A percentile compares a stretch with the other conserved stretches of the same genome.
Evolutionary conservation across 2,113 vertebrate genomes (phyloP).

Genomic region (Pseudorectes ferrugineus): DNA sequence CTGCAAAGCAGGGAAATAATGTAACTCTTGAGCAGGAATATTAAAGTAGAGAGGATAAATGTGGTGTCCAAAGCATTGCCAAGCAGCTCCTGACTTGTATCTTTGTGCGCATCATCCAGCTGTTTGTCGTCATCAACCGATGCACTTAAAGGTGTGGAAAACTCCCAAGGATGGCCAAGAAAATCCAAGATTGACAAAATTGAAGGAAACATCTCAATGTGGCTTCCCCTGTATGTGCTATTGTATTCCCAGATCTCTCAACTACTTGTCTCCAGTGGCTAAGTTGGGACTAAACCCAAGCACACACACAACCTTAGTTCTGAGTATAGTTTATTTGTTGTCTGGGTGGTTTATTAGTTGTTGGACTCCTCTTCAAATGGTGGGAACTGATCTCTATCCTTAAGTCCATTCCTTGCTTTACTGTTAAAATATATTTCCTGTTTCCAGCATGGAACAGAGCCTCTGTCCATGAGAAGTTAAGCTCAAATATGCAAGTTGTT

Average conservation of each 20-base stretch:
- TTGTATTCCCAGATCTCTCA: not conserved
- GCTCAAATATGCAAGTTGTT: not conserved
- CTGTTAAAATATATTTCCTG: not conserved
- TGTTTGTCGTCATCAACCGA: not conserved
- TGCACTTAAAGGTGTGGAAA: not conserved
- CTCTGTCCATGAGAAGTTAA: not conserved
- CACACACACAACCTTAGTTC: rapidly evolving
- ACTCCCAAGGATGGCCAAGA: not conserved
- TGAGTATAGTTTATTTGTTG: not conserved
- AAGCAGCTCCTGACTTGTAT: not conserved
- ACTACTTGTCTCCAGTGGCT: not conserved
- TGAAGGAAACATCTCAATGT: not conserved
- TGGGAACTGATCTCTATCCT: not conserved
- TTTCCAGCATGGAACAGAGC: not conserved
- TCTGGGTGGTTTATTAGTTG: not conserved
- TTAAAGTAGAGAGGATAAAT: not conserved
- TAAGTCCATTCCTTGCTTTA: not conserved
- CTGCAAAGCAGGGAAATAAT: not conserved
- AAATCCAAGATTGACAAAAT: not conserved
- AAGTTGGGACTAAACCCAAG: not conserved
- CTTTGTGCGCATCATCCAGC: not conserved
- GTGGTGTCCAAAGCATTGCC: not conserved
- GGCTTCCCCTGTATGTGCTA: not conserved
- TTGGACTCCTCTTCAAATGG: not conserved
- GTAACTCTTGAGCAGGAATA: not conserved